These are phyloP conservation scores for Acromyrmex charruanus DNA, from an alignment of 1,140 invertebrate species.

Conservation along the genomic window DNA sequence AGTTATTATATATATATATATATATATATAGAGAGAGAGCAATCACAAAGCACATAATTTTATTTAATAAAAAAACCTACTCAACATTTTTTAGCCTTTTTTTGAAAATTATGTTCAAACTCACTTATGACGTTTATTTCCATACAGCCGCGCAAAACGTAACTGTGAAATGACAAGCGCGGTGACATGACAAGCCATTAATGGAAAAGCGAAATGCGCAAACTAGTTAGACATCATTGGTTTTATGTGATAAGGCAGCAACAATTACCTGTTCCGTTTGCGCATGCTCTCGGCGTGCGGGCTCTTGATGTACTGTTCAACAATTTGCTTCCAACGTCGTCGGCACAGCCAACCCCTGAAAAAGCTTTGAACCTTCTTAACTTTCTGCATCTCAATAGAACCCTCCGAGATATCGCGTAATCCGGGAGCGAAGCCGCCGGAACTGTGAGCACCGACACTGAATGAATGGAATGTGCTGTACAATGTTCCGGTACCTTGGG, in stretches of 20 bases:
- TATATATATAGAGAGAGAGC: no score
- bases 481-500: constrained; percentile 68
- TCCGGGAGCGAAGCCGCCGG: constrained; percentile 68
- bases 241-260: neutral
- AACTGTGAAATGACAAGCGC: neutral
- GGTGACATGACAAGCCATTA: neutral
- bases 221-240: constrained; percentile 18
- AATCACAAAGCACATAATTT: neutral
- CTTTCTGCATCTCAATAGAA: constrained; percentile 93
- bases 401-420: constrained; percentile 85
- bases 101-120: neutral
- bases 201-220: neutral
- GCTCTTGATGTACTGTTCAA: constrained; percentile 97
- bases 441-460: constrained; percentile 50
- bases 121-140: neutral
- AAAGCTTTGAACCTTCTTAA: constrained; percentile 98
- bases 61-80: neutral
- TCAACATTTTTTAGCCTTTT: neutral
- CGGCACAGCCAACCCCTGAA: constrained; percentile 97
- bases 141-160: neutral
- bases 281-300: constrained; percentile 98
- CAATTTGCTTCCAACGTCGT: constrained; percentile 98
- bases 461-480: constrained; percentile 29
- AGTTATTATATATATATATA: constrained; percentile 20
- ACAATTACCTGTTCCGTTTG: constrained; percentile 94